A percentile compares a stretch with the other conserved stretches of the same genome.
phyloP scores from a whole-genome alignment of 2,888 invertebrate genomes.

The Amiota minor region DNA sequence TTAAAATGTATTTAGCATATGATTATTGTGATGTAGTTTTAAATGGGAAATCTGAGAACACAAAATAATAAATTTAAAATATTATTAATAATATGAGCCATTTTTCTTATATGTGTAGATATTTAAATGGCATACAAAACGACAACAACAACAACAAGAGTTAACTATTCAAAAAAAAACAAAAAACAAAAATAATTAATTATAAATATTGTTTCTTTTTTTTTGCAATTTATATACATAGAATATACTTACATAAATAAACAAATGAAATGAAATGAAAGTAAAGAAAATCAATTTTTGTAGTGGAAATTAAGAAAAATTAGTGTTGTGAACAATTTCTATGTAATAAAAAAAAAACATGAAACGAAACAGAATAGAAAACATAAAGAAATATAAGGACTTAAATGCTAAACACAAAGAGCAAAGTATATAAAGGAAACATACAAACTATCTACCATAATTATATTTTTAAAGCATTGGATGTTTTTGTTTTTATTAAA shows the following conservation, averaged over 20 bases:
- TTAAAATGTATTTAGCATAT: conserved; percentile 63
- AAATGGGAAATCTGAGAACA: conserved; percentile 33
- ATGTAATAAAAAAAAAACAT: neutral
- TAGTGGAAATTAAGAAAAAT: conserved; percentile 51
- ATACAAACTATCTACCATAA: neutral
- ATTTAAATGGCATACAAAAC: conserved; percentile 32
- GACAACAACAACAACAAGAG: conserved; percentile 48
- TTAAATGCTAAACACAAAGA: conserved; percentile 1
- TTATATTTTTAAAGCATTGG: too few relatives aligned
- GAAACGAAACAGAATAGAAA: neutral
- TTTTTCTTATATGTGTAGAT: conserved; percentile 12
- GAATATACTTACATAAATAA: too few relatives aligned
- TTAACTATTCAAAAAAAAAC: conserved; percentile 43
- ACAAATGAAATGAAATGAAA: neutral
- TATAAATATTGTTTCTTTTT: conserved; percentile 17
- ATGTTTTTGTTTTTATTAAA: too few relatives aligned
- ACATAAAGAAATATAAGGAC: conserved; percentile 1
- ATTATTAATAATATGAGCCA: conserved; percentile 18
- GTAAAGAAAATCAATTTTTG: conserved; percentile 36
- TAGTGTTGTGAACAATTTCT: conserved; percentile 56
- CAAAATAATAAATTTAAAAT: conserved; percentile 36
- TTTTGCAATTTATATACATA: neutral
- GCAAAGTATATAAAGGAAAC: neutral
- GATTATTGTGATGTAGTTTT: conserved; percentile 72
- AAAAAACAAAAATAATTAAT: conserved; percentile 20